These are phyloP conservation scores for Dasyornis broadbenti DNA, from an alignment of 2,113 vertebrate genomes.

Conservation along the genomic window DNA sequence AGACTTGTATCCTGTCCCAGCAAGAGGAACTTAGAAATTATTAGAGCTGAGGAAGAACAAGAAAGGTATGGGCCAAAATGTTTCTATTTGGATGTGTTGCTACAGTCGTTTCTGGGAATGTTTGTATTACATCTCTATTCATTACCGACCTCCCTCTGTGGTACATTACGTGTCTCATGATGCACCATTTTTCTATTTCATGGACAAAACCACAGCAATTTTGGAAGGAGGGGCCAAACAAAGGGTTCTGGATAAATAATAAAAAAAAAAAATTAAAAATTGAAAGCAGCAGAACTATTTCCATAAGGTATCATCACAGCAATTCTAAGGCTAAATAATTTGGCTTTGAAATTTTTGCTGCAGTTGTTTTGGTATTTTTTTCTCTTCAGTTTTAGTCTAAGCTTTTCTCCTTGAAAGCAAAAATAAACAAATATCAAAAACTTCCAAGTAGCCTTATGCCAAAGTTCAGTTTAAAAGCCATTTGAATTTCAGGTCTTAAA, in stretches of 20 bases:
- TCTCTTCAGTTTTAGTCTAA: neutral
- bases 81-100: neutral
- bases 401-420: neutral
- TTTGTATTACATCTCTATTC: neutral
- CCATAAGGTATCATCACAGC: neutral
- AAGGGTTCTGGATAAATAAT: neutral
- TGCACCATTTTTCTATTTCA: neutral
- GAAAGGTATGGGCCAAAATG: neutral
- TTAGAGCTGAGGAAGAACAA: neutral
- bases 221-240: neutral
- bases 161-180: neutral
- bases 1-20: neutral
- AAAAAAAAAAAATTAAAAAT: neutral
- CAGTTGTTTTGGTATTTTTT: neutral
- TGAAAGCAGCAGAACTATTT: conserved; percentile 1
- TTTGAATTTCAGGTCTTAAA: neutral
- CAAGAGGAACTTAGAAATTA: neutral
- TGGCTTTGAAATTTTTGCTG: neutral
- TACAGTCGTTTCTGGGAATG: neutral
- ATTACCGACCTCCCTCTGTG: neutral
- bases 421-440: neutral
- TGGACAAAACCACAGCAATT: neutral
- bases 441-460: neutral
- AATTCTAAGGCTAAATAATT: neutral
- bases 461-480: neutral